Base-by-base conservation (phyloP, 2,888 invertebrate genomes). In the Drosophila flavopinicola region DNA sequence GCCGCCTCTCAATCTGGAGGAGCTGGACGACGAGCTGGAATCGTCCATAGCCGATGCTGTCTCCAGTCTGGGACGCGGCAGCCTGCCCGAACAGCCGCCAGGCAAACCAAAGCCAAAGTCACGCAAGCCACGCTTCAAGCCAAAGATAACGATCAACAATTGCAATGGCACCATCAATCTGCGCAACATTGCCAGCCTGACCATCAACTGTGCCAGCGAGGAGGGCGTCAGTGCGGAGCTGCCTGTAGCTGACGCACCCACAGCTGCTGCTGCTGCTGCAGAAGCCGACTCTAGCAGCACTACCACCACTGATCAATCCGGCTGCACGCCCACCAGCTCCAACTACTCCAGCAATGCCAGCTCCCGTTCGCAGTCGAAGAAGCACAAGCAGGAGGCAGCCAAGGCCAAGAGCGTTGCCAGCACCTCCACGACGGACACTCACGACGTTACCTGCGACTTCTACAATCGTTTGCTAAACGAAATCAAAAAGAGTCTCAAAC, bases 131-230 rank as follows among this genome's bases (percentile, higher is more conserved):
- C 85, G 85, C 41, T 88, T 88, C 48, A 91, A 90, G 65, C 90
- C 90, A 69, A 91, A 91, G 75, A 90, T 91, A 17, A 91, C 91
- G 15, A 91, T 91, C 15, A 91, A 91, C 68, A 91, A 91, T 51
- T 91, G 91, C 75, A 91, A 90, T 58, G 91, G 91, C 37, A 90
- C 89, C 6, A 91, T 91, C 4, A 91, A 91, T 66, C 67, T 91
- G 49, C 89, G 90, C 30, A 91, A 91, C 60, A 91, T 91, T 13
- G 90, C 91, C 25, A 91, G 90, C 47, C 67, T 91, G 13, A 91
- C 91, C 11, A 91, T 91, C 20, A 91, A 91, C 52, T 91, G 90
- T 58, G 88, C 89, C 57, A 89, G 75, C 48, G 90, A 90, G 20
- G 89, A 88, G 20, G 75, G 87, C 2, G 77, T 89, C 15, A 85